phyloP scores from a whole-genome alignment of 2,113 vertebrate genomes.

The Phyllostomus discolor region DNA sequence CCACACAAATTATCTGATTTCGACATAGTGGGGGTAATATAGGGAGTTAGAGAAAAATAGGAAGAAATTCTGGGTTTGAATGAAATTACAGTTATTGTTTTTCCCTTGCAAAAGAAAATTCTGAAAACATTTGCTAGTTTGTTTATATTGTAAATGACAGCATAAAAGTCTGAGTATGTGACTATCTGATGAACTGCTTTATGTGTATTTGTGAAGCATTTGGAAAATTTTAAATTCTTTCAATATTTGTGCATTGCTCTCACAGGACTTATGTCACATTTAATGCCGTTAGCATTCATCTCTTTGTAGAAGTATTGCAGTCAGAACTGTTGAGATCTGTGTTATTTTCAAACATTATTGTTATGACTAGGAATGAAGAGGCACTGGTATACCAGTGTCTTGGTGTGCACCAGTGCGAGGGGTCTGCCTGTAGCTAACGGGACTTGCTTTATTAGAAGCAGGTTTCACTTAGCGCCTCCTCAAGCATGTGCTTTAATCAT shows the following conservation, averaged over 20 bases:
- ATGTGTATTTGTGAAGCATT: background rate
- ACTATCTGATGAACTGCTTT: background rate
- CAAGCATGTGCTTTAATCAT: slow-evolving; percentile 54
- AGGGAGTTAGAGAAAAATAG: background rate
- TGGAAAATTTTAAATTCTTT: background rate
- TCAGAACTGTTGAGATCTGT: background rate
- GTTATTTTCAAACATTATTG: slow-evolving; percentile 36
- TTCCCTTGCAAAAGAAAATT: background rate
- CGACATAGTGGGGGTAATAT: background rate
- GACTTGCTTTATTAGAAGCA: slow-evolving; percentile 55
- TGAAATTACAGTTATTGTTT: background rate
- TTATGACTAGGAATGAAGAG: slow-evolving; percentile 42
- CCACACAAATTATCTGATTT: background rate
- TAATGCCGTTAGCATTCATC: background rate
- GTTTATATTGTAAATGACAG: background rate
- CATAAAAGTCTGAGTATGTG: background rate
- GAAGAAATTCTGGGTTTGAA: background rate
- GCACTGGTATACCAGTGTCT: background rate
- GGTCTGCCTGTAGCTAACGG: slow-evolving; percentile 38
- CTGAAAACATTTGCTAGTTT: background rate
- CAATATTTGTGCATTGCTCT: background rate
- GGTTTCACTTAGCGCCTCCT: slow-evolving; percentile 61
- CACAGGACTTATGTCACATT: background rate
- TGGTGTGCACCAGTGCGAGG: background rate
- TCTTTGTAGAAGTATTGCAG: background rate